Evolutionary conservation across 1,140 invertebrate genomes (phyloP).

Genomic region (Pygmarrhopalites habei): DNA sequence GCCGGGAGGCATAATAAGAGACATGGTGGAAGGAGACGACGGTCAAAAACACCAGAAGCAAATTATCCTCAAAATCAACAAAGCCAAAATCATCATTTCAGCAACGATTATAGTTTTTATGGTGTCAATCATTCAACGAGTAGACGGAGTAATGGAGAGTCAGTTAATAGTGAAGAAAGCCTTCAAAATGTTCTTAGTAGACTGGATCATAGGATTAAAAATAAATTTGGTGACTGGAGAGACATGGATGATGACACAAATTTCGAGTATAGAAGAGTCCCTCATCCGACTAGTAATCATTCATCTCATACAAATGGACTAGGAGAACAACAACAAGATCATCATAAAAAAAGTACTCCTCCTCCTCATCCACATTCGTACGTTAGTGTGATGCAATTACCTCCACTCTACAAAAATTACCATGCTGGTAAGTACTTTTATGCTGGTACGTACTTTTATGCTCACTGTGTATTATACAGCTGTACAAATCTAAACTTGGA

Average conservation of each 20-base stretch:
- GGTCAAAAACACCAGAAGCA: conserved; percentile 18
- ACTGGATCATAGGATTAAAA: conserved; percentile 17
- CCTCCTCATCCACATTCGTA: not conserved
- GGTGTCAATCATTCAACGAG: too few species aligned
- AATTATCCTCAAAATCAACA: not conserved
- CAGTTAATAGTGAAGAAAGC: not conserved
- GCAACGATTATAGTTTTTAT: too few species aligned
- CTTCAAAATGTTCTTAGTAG: conserved; percentile 15
- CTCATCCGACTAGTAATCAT: not conserved
- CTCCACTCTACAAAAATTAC: conserved; percentile 2
- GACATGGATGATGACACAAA: conserved; percentile 11
- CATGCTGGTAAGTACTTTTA: too few species aligned
- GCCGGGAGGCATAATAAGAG: conserved; percentile 1
- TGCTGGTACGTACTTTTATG: too few species aligned
- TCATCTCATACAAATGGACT: not conserved
- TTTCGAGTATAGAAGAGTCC: conserved; percentile 3
- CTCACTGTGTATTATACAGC: too few species aligned
- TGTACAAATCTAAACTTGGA: too few species aligned
- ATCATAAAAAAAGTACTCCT: not conserved
- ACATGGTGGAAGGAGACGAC: not conserved
- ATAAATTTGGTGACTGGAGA: conserved; percentile 25
- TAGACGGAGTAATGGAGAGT: not conserved
- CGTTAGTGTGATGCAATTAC: not conserved
- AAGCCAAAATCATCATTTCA: too few species aligned
- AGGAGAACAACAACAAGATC: not conserved